These are phyloP conservation scores for Spea hammondii DNA, from an alignment of 2,797 vertebrate species.

Conservation along the genomic window DNA sequence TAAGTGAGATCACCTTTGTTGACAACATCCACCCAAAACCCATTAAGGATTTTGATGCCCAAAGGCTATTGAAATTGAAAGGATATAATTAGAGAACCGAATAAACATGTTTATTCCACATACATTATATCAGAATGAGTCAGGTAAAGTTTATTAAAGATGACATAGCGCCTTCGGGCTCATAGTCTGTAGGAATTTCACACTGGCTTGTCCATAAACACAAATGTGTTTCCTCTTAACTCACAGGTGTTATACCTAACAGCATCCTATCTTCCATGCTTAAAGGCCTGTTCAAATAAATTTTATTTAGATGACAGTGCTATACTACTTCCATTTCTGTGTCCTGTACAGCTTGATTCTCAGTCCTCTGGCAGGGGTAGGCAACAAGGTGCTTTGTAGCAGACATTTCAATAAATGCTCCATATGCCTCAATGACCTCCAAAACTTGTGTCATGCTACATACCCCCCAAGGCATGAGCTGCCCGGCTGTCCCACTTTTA, in stretches of 20 bases:
- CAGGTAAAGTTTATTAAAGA: conserved; percentile 31
- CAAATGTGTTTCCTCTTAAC: conserved; percentile 14
- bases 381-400: no score
- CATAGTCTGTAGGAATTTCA: conserved; percentile 12
- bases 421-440: no score
- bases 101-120: conserved; percentile 14
- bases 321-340: background rate
- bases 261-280: conserved; percentile 21
- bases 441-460: no score
- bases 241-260: conserved; percentile 25
- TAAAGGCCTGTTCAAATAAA: conserved; percentile 3
- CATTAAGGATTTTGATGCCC: background rate
- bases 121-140: conserved; percentile 9
- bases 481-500: no score
- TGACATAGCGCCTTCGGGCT: conserved; percentile 31
- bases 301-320: conserved; percentile 13
- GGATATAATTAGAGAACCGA: conserved; percentile 1
- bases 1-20: background rate
- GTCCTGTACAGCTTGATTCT: background rate
- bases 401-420: no score
- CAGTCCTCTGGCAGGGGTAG: no score
- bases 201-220: conserved; percentile 34
- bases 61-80: background rate
- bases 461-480: no score
- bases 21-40: background rate